These are phyloP conservation scores for Rotaria socialis DNA, from an alignment of 2,888 invertebrate genomes.

Conservation along the genomic window DNA sequence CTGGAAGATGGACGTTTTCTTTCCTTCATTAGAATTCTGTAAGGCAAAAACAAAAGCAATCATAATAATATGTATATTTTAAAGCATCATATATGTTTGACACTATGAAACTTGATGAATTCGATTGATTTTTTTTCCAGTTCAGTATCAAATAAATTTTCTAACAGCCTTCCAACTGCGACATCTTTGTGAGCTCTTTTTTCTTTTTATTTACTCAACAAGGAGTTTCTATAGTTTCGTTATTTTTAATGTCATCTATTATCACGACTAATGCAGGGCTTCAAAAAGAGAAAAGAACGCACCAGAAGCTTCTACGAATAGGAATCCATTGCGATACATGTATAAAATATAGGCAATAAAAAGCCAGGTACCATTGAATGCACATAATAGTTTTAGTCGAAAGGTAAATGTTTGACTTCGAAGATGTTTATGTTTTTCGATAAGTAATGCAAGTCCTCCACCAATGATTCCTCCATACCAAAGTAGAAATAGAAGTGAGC, in stretches of 20 bases:
- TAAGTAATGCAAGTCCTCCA: not conserved
- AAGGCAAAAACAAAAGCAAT: no score
- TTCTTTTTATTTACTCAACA: not conserved
- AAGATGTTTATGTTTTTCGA: constrained; percentile 32
- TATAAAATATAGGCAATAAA: not conserved
- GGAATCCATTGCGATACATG: not conserved
- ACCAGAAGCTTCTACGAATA: not conserved
- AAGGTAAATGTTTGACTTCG: not conserved
- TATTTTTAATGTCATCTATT: not conserved
- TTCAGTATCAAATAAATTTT: not conserved
- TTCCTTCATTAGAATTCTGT: no score
- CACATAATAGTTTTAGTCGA: not conserved
- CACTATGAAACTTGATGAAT: not conserved
- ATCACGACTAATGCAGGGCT: not conserved
- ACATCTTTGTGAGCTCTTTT: not conserved
- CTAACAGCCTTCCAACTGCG: not conserved
- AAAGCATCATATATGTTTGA: not conserved
- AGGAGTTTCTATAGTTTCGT: constrained; percentile 11
- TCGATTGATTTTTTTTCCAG: not conserved
- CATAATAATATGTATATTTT: not conserved
- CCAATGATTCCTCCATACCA: constrained; percentile 23
- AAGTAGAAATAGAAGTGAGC: not conserved
- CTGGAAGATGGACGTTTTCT: no score
- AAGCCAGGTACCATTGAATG: not conserved
- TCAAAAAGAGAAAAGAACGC: not conserved